phyloP scores from a whole-genome alignment of 2,113 vertebrate genomes.

The Stigmatopora nigra region DNA sequence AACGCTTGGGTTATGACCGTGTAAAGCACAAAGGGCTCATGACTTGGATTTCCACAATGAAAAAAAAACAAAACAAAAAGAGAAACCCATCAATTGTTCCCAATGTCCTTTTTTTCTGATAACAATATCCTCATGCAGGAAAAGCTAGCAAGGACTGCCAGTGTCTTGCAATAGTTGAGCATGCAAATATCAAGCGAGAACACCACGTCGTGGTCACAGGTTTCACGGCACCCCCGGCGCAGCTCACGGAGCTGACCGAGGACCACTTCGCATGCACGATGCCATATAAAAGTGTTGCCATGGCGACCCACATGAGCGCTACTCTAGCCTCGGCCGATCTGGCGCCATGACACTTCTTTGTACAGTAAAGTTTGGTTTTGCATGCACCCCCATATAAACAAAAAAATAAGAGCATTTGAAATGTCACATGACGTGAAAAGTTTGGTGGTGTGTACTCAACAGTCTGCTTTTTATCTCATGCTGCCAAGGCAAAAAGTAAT shows the following conservation, averaged over 20 bases:
- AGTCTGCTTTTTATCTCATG: slow-evolving; percentile 41
- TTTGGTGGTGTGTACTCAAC: slow-evolving; percentile 24
- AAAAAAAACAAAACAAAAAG: slow-evolving; percentile 5
- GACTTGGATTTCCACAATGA: slow-evolving; percentile 29
- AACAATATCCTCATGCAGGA: slow-evolving; percentile 71
- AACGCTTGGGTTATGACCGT: slow-evolving; percentile 22
- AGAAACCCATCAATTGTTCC: slow-evolving; percentile 15
- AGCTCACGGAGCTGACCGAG: slow-evolving; percentile 60
- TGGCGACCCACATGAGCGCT: slow-evolving; percentile 35
- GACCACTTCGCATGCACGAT: slow-evolving; percentile 69
- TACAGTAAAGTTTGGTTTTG: slow-evolving; percentile 58
- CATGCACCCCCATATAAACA: slow-evolving; percentile 57
- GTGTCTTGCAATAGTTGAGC: slow-evolving; percentile 69
- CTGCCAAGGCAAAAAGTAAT: slow-evolving; percentile 35
- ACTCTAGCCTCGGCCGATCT: slow-evolving; percentile 37
- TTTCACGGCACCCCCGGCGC: slow-evolving; percentile 40
- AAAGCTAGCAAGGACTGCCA: slow-evolving; percentile 67
- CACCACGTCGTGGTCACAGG: slow-evolving; percentile 62
- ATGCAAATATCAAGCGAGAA: slow-evolving; percentile 74
- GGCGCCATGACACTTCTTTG: slow-evolving; percentile 49
- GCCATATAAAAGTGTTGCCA: slow-evolving; percentile 38
- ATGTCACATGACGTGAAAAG: slow-evolving; percentile 16
- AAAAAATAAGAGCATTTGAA: background rate
- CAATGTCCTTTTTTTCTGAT: slow-evolving; percentile 34
- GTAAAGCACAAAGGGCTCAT: slow-evolving; percentile 38